Percentiles rank a stretch among this genome's conserved stretches.
phyloP scores from a whole-genome alignment of 2,113 vertebrate genomes.

The Ochotona princeps region DNA sequence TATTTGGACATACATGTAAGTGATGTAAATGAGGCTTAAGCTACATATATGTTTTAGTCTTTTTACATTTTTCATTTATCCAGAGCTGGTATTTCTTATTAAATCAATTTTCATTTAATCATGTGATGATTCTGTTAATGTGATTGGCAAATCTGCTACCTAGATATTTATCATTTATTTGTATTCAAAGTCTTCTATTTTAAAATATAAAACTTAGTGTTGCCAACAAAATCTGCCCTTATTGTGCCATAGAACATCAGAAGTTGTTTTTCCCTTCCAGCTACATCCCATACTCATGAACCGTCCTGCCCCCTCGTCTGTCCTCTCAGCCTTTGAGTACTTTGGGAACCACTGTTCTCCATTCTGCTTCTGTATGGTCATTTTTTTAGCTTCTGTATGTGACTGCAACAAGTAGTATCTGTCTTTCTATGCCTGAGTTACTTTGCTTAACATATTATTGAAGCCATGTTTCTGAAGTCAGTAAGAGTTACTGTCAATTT shows the following conservation, averaged over 20 bases:
- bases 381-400: not conserved
- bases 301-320: not conserved
- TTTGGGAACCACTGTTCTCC: not conserved
- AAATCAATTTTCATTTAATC: not conserved
- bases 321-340: too few relatives aligned
- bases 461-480: constrained; percentile 20
- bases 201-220: not conserved
- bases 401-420: not conserved
- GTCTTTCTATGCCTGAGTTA: not conserved
- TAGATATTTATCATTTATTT: not conserved
- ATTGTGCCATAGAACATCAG: not conserved
- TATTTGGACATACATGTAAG: not conserved
- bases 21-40: constrained; percentile 16
- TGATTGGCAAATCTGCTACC: not conserved
- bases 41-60: not conserved
- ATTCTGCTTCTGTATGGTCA: not conserved
- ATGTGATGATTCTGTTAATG: not conserved
- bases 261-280: not conserved
- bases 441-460: not conserved
- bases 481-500: not conserved
- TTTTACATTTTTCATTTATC: not conserved
- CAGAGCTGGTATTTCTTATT: not conserved
- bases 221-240: not conserved
- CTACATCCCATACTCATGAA: not conserved
- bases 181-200: not conserved